phyloP scores from a whole-genome alignment of 2,113 vertebrate genomes.

The Pterophyllum scalare region DNA sequence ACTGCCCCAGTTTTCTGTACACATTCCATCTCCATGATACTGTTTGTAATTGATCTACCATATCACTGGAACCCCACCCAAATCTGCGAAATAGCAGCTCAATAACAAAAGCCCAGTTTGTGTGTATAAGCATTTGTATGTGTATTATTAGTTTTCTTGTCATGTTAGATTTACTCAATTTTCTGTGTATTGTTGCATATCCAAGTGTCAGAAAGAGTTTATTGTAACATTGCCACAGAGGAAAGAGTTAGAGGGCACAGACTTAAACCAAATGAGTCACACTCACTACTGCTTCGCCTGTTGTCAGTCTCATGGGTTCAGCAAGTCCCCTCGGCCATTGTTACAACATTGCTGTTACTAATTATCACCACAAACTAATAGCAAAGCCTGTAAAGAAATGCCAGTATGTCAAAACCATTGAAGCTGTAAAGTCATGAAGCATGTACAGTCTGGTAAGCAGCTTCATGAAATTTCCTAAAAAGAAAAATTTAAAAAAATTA shows the following conservation, averaged over 20 bases:
- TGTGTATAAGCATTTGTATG: not conserved
- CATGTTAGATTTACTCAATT: not conserved
- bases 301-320: constrained; percentile 51
- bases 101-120: constrained; percentile 6
- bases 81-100: constrained; percentile 14
- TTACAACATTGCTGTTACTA: constrained; percentile 51
- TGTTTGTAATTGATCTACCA: constrained; percentile 52
- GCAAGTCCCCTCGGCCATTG: constrained; percentile 43
- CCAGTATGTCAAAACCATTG: constrained; percentile 25
- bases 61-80: constrained; percentile 34
- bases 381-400: constrained; percentile 18
- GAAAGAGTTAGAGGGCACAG: constrained; percentile 31
- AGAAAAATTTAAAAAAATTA: not conserved
- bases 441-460: constrained; percentile 1
- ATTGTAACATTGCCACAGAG: constrained; percentile 9
- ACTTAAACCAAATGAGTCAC: constrained; percentile 64
- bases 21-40: constrained; percentile 29
- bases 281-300: constrained; percentile 31
- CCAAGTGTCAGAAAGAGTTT: not conserved
- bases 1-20: constrained; percentile 25
- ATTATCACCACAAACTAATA: constrained; percentile 53
- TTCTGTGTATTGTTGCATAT: not conserved
- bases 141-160: not conserved
- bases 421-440: constrained; percentile 22
- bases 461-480: not conserved